Evolutionary conservation across 2,888 invertebrate species (phyloP), one percentile per base, ranked within the genome.

Genomic region (Dolichomitus sp.): DNA sequence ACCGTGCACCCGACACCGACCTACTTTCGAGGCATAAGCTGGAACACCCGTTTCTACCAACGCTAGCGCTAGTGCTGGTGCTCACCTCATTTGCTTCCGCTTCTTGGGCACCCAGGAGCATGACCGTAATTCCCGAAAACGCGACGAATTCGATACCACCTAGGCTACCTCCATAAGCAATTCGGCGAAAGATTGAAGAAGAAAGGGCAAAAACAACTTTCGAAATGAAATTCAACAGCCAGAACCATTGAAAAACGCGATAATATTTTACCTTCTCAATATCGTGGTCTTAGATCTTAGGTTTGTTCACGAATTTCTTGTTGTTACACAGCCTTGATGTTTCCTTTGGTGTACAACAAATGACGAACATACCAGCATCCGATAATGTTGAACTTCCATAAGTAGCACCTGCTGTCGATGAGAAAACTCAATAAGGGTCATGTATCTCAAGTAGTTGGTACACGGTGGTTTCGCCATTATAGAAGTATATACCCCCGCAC

Each of bases 21-120:
- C 81, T 81, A 81, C 81, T 81, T 78, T 74, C 69, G 19, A 19
- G 54, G 72, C 54, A 59, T 69, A 74, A 81, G 78, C 81, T 57
- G 68, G 52, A 50, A 40, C 77, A 77, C 72, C 66, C 66, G 72
- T 65, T 73, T 65, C 65, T 27, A 63, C 63, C 30, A 45, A 37
- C 45, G 65, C 70, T 45, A 19, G 23, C 19, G 40, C 42, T 11
- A 42, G 66, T n/a, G 66, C 48, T 40, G 59, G 50, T 63, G 50
- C 66, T 73, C 54, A 52, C 68, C 61, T 27, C 19, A 40, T 65
- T 68, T 61, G 59, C 54, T 68, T 69, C 72, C 50, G 54, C n/a
- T 40, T 23, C 61, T 69, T 12, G 68, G 23, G 65, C 52, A 63
- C 54, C 74, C 59, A 59, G 27, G 27, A 74, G 61, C 42, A 75